These are phyloP conservation scores for Cyprinodon tularosa DNA, from an alignment of 2,113 vertebrate genomes.

Conservation along the genomic window DNA sequence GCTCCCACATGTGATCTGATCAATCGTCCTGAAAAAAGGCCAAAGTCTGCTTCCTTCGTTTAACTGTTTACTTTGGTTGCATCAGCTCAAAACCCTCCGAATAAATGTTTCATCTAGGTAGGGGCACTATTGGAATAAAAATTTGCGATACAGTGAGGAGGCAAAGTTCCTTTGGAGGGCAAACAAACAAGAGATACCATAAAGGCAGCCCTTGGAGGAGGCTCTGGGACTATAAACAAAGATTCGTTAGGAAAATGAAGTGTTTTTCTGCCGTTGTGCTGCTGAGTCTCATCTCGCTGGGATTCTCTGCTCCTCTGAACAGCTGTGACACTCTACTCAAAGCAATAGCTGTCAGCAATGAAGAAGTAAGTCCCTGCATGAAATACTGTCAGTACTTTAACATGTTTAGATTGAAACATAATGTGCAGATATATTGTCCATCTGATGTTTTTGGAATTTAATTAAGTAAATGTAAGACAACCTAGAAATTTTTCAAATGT, in stretches of 20 bases:
- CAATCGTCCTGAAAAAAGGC: conserved; percentile 12
- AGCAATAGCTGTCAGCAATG: conserved; percentile 48
- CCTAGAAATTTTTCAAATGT: too few relatives aligned
- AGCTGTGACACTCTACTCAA: conserved; percentile 55
- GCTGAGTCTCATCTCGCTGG: conserved; percentile 56
- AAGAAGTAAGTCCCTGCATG: conserved; percentile 52
- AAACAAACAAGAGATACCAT: background rate
- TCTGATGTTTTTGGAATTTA: too few relatives aligned
- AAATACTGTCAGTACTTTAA: too few relatives aligned
- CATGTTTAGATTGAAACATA: background rate
- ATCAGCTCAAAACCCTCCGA: background rate
- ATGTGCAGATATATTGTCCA: background rate
- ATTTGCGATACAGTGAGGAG: background rate
- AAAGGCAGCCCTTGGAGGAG: background rate
- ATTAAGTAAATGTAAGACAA: too few relatives aligned
- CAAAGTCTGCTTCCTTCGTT: conserved; percentile 37
- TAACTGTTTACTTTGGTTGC: conserved; percentile 33
- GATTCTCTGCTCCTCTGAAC: conserved; percentile 37
- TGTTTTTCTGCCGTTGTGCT: conserved; percentile 18
- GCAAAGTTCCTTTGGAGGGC: background rate
- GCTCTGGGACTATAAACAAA: background rate
- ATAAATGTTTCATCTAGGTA: background rate
- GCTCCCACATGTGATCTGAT: conserved; percentile 6
- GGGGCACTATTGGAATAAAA: background rate
- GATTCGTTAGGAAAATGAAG: conserved; percentile 48